Percentiles rank a stretch among this genome's conserved stretches.
phyloP scores from a whole-genome alignment of 1,140 invertebrate genomes.

The Elymnias hypermnestra region DNA sequence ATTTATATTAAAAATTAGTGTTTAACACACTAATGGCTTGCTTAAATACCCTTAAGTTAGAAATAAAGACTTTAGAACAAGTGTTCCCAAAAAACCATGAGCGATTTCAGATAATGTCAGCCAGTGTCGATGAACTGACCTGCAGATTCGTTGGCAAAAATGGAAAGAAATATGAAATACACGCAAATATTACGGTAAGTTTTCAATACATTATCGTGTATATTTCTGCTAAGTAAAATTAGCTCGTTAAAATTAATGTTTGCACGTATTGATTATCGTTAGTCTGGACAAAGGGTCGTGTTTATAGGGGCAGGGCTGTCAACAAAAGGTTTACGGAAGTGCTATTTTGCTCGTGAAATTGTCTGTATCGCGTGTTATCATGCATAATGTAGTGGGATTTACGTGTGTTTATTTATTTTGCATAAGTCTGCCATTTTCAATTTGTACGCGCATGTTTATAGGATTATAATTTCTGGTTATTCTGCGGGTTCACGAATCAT shows the following conservation, averaged over 20 bases:
- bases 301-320: slow-evolving; percentile 74
- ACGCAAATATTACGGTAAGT: slow-evolving; percentile 98
- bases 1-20: slow-evolving; percentile 64
- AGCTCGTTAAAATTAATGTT: slow-evolving; percentile 17
- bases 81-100: slow-evolving; percentile 97
- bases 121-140: slow-evolving; percentile 98
- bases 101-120: slow-evolving; percentile 96
- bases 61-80: slow-evolving; percentile 96
- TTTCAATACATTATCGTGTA: slow-evolving; percentile 1
- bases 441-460: slow-evolving; percentile 30
- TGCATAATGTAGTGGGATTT: slow-evolving; percentile 7
- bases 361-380: slow-evolving; percentile 17
- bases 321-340: slow-evolving; percentile 71
- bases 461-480: slow-evolving; percentile 29
- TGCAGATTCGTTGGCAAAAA: slow-evolving; percentile 96
- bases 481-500: slow-evolving; percentile 41
- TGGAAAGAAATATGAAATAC: slow-evolving; percentile 96
- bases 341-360: slow-evolving; percentile 27
- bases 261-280: slow-evolving; percentile 66
- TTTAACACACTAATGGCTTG: slow-evolving; percentile 90
- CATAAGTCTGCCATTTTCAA: slow-evolving; percentile 2
- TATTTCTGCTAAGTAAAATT: not conserved
- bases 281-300: slow-evolving; percentile 68
- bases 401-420: slow-evolving; percentile 17
- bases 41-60: slow-evolving; percentile 97